A percentile compares a stretch with the other conserved stretches of the same genome.
phyloP scores from a whole-genome alignment of 1,140 invertebrate species.

The Acyrthosiphon pisum region DNA sequence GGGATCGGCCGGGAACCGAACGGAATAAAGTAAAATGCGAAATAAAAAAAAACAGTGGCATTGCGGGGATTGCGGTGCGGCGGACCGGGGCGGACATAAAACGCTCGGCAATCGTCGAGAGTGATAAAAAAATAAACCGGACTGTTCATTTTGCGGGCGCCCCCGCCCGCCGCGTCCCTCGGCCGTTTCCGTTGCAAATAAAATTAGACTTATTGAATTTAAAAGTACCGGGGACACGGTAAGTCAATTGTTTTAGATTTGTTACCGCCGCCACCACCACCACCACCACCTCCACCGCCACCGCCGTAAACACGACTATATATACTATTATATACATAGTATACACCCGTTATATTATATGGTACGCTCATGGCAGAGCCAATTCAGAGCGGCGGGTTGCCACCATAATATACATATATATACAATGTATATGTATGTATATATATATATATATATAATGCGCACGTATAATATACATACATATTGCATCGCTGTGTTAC shows the following conservation, averaged over 20 bases:
- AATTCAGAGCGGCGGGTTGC: not conserved
- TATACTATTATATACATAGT: not conserved
- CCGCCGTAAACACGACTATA: not conserved
- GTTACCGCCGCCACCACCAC: not conserved
- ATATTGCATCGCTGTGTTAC: not conserved
- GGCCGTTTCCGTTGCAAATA: constrained; percentile 11
- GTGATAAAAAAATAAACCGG: constrained; percentile 55
- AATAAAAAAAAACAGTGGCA: not conserved
- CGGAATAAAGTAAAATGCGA: not conserved
- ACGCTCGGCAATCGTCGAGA: constrained; percentile 44
- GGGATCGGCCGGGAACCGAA: constrained; percentile 23
- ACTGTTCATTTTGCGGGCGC: constrained; percentile 52
- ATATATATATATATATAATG: not conserved
- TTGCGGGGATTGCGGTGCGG: not conserved
- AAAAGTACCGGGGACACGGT: constrained; percentile 21
- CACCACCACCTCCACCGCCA: too few species aligned
- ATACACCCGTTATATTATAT: not conserved
- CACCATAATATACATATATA: not conserved
- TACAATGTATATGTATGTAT: too few species aligned
- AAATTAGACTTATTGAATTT: constrained; percentile 52
- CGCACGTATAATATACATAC: not conserved
- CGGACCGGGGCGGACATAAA: not conserved
- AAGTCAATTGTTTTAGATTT: constrained; percentile 50
- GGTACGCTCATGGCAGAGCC: not conserved
- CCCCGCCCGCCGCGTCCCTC: not conserved